These are phyloP conservation scores for Drosophila koepferae DNA, from an alignment of 2,888 invertebrate species.

Conservation along the genomic window DNA sequence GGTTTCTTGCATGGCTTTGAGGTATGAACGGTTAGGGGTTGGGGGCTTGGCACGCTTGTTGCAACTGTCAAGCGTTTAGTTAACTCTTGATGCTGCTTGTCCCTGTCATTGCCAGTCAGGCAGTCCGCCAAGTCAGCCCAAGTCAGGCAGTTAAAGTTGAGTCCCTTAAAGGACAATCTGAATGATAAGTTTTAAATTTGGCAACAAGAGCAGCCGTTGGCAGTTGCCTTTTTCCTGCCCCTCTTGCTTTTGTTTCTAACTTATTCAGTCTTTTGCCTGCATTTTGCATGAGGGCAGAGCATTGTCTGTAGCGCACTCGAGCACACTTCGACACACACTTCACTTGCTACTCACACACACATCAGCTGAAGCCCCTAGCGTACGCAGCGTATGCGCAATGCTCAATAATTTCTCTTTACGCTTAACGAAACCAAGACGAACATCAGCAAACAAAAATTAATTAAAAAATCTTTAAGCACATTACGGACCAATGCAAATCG, in stretches of 20 bases:
- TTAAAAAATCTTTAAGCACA: conserved; percentile 59
- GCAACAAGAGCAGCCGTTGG: conserved; percentile 8
- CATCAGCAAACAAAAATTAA: conserved; percentile 57
- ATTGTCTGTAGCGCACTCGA: conserved; percentile 5
- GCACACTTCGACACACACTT: conserved; percentile 9
- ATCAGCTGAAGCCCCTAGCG: not conserved
- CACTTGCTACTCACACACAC: not conserved
- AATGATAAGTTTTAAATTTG: conserved; percentile 20
- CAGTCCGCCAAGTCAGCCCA: conserved; percentile 21
- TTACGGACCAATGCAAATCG: conserved; percentile 45
- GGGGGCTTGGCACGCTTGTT: conserved; percentile 35
- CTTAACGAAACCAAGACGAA: conserved; percentile 13
- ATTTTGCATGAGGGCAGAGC: conserved; percentile 56
- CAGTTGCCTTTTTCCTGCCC: conserved; percentile 1
- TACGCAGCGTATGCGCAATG: conserved; percentile 41
- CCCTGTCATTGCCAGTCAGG: conserved; percentile 39
- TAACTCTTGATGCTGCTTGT: conserved; percentile 65
- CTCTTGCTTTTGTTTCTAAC: conserved; percentile 25
- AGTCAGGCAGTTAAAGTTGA: conserved; percentile 20
- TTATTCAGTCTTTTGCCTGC: conserved; percentile 53
- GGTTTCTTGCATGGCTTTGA: conserved; percentile 10
- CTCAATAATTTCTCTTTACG: not conserved
- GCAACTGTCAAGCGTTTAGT: conserved; percentile 78
- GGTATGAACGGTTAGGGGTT: not conserved
- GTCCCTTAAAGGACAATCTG: conserved; percentile 17